Conservation (phyloP, 2,888 invertebrate genomes). For the Synergus umbraculus region DNA sequence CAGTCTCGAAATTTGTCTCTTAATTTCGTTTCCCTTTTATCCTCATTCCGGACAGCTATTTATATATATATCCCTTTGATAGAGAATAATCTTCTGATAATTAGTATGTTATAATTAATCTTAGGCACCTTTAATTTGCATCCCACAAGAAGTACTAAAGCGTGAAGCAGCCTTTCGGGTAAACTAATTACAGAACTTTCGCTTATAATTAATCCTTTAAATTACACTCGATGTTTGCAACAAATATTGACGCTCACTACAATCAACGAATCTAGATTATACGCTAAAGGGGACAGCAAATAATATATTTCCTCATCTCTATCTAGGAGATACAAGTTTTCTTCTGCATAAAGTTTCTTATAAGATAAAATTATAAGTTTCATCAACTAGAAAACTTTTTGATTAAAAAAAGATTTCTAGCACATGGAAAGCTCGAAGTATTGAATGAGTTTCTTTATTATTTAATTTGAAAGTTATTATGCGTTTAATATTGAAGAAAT, state of each 20-base stretch:
- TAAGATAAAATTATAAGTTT: not conserved
- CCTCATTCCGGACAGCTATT: not conserved
- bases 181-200: not conserved
- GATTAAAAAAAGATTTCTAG: not conserved
- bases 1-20: too few species aligned
- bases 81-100: not conserved
- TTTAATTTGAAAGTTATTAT: too few species aligned
- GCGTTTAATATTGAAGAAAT: too few species aligned
- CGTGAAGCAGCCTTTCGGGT: not conserved
- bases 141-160: not conserved
- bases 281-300: not conserved
- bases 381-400: not conserved
- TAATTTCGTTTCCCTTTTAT: not conserved
- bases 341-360: too few species aligned
- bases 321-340: too few species aligned
- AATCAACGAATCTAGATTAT: not conserved
- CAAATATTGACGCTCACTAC: not conserved
- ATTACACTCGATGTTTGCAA: not conserved
- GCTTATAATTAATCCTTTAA: not conserved
- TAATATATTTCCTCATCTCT: not conserved
- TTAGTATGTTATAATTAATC: constrained; percentile 10
- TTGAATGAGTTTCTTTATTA: too few species aligned
- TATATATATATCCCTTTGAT: too few species aligned
- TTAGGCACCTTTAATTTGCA: not conserved
- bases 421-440: not conserved